Conservation (phyloP, 2,797 vertebrate species). For the Periophthalmus magnuspinnatus region DNA sequence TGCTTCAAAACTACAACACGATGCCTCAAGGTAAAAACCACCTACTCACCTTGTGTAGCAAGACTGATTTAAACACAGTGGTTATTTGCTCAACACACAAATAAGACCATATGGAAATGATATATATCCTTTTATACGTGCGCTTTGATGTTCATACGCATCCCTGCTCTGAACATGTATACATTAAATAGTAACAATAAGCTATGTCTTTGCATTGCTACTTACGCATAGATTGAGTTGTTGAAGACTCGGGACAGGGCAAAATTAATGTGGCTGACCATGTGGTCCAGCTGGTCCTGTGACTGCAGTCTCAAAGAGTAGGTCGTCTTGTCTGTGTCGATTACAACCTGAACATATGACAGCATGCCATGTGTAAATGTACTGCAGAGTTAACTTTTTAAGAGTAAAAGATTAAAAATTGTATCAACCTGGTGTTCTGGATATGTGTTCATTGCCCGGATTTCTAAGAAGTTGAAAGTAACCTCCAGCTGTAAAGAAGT, state of each 20-base stretch:
- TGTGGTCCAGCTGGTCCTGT: slow-evolving; percentile 84
- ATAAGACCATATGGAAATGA: slow-evolving; percentile 36
- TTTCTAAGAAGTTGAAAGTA: slow-evolving; percentile 91
- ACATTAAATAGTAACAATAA: slow-evolving; percentile 14
- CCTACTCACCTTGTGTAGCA: slow-evolving; percentile 43
- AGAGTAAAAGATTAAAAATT: neutral
- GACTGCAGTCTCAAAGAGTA: slow-evolving; percentile 82
- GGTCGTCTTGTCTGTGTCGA: slow-evolving; percentile 87
- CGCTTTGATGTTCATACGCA: neutral
- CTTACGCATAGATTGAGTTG: slow-evolving; percentile 85
- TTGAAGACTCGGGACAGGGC: slow-evolving; percentile 89
- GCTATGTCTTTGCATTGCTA: slow-evolving; percentile 3
- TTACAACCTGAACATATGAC: slow-evolving; percentile 76
- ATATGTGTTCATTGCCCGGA: slow-evolving; percentile 85
- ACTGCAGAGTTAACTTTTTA: neutral
- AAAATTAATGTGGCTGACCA: slow-evolving; percentile 84
- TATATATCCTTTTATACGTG: slow-evolving; percentile 30
- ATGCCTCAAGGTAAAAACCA: slow-evolving; percentile 35
- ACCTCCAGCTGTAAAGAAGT: slow-evolving; percentile 79
- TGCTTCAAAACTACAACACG: slow-evolving; percentile 19
- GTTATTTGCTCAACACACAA: slow-evolving; percentile 51
- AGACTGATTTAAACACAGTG: slow-evolving; percentile 51
- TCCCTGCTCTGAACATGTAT: slow-evolving; percentile 11
- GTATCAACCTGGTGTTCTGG: slow-evolving; percentile 82
- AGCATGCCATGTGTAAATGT: neutral